These are phyloP conservation scores for Caranx ignobilis DNA, from an alignment of 2,113 vertebrate species.

Conservation along the genomic window DNA sequence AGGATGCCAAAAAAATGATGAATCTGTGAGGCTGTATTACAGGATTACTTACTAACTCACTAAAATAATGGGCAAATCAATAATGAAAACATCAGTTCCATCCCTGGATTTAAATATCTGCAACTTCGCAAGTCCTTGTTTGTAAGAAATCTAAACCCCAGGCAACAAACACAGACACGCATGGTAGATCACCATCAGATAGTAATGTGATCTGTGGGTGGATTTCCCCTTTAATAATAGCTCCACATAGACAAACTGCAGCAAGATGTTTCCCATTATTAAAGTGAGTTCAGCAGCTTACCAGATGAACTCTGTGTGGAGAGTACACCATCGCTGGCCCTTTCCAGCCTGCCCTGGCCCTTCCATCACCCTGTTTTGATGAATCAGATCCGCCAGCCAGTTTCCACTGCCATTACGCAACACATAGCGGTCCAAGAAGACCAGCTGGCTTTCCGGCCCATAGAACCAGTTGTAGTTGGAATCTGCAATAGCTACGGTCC, in stretches of 20 bases:
- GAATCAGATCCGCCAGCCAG: conserved; percentile 95
- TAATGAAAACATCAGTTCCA: background rate
- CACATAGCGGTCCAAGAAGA: conserved; percentile 96
- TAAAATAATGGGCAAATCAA: background rate
- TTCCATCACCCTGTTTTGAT: conserved; percentile 90
- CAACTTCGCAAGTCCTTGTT: background rate
- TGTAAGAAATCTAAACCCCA: background rate
- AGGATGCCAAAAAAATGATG: no score
- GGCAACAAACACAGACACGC: no score
- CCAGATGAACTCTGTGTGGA: conserved; percentile 99
- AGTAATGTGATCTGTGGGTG: background rate
- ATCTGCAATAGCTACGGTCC: conserved; percentile 96
- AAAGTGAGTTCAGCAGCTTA: conserved; percentile 74
- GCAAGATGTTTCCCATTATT: background rate
- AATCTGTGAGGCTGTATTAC: no score
- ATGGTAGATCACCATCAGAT: background rate
- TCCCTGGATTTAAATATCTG: background rate
- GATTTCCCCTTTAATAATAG: background rate
- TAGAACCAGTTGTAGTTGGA: conserved; percentile 99
- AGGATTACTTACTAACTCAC: no score
- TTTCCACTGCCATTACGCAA: conserved; percentile 98
- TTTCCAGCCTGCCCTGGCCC: conserved; percentile 93
- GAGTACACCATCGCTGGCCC: conserved; percentile 97
- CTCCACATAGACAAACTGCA: background rate
- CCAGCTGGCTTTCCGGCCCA: conserved; percentile 97